These are phyloP conservation scores for Orchestes rusci DNA, from an alignment of 2,888 invertebrate species.

Conservation along the genomic window DNA sequence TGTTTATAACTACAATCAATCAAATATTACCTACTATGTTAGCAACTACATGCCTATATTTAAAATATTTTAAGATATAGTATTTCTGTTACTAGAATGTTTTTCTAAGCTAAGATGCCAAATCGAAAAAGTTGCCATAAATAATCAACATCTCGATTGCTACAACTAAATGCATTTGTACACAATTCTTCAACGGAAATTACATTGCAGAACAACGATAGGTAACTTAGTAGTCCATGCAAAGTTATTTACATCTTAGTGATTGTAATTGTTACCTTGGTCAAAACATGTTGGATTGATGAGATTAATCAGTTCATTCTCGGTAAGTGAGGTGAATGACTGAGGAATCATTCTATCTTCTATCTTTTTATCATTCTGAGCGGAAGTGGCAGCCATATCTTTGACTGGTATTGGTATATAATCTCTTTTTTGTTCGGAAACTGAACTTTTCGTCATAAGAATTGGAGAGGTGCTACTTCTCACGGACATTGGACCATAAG, in stretches of 20 bases:
- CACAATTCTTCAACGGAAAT: too few species aligned
- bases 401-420: constrained; percentile 34
- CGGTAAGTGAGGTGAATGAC: constrained; percentile 76
- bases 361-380: constrained; percentile 39
- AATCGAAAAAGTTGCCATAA: too few species aligned
- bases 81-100: too few species aligned
- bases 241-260: constrained; percentile 15
- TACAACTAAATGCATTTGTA: too few species aligned
- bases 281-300: constrained; percentile 88
- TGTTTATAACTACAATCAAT: too few species aligned
- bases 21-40: too few species aligned
- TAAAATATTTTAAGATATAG: too few species aligned
- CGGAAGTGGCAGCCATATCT: constrained; percentile 32
- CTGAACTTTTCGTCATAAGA: constrained; percentile 5
- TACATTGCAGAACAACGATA: too few species aligned
- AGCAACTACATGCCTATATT: too few species aligned
- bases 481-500: constrained; percentile 14
- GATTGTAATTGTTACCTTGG: constrained; percentile 51
- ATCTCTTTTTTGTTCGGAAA: constrained; percentile 23
- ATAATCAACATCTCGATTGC: too few species aligned
- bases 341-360: constrained; percentile 57
- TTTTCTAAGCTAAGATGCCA: too few species aligned
- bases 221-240: too few species aligned
- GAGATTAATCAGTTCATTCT: constrained; percentile 80
- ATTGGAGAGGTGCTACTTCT: constrained; percentile 6